Percentiles rank a stretch among this genome's conserved stretches.
Conservation (phyloP, 2,113 vertebrate species). For the Heliornis fulica region DNA sequence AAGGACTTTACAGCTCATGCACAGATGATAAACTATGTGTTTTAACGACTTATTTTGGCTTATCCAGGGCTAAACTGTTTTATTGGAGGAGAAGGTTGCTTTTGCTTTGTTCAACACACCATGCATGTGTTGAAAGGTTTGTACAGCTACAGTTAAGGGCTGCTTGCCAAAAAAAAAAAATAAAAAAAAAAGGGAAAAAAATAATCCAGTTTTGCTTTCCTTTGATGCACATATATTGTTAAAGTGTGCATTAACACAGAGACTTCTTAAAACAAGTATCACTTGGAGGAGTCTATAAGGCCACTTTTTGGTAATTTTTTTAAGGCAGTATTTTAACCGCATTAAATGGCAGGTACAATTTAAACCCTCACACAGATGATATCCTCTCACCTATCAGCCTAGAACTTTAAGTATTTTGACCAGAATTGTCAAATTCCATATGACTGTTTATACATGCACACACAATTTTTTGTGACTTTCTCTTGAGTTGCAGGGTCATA, state of each 20-base stretch:
- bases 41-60: conserved; percentile 28
- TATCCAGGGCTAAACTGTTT: conserved; percentile 11
- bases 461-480: neutral
- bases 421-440: neutral
- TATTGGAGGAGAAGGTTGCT: neutral
- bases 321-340: neutral
- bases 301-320: neutral
- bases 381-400: neutral
- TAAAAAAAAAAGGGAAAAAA: neutral
- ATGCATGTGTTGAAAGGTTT: neutral
- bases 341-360: neutral
- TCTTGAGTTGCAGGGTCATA: neutral
- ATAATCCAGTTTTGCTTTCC: neutral
- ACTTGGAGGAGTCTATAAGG: neutral
- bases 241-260: neutral
- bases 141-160: neutral
- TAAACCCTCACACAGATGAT: neutral
- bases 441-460: neutral
- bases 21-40: conserved; percentile 45
- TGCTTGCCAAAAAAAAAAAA: neutral
- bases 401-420: neutral
- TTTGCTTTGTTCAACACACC: no score
- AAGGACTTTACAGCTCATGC: conserved; percentile 40
- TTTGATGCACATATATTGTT: neutral
- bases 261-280: neutral